These are phyloP conservation scores for Aspidiotus rigidus DNA, from an alignment of 2,888 invertebrate species.

Conservation along the genomic window DNA sequence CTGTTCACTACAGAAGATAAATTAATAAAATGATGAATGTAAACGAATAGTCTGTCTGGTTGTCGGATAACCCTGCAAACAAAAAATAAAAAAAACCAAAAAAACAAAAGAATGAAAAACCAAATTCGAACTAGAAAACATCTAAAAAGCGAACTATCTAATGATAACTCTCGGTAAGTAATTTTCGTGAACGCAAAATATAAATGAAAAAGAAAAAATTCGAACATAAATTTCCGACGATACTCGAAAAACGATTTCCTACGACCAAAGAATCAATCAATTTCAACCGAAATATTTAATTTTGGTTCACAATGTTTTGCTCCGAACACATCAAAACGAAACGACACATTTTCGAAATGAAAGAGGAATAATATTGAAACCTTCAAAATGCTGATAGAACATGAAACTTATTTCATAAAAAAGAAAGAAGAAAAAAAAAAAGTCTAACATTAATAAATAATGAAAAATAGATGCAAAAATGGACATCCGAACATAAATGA, in stretches of 20 bases:
- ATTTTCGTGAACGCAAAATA: no score
- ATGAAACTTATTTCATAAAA: background rate
- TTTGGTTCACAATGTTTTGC: background rate
- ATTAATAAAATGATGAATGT: conserved; percentile 29
- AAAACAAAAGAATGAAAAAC: conserved; percentile 11
- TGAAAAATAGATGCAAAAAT: conserved; percentile 33
- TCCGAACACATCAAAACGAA: background rate
- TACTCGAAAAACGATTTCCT: background rate
- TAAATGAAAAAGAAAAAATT: no score
- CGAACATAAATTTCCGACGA: background rate
- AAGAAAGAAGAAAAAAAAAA: background rate
- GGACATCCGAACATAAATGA: conserved; percentile 41
- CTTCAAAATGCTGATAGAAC: background rate
- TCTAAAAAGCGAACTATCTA: background rate
- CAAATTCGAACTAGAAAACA: conserved; percentile 1
- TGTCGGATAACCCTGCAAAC: conserved; percentile 34
- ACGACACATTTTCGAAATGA: conserved; percentile 21
- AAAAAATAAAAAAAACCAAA: conserved; percentile 26
- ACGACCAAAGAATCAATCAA: background rate
- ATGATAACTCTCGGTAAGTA: background rate
- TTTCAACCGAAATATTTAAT: background rate
- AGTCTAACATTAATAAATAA: conserved; percentile 6
- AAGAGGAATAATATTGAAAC: background rate
- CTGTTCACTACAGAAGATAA: conserved; percentile 20
- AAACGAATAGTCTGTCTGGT: conserved; percentile 30